phyloP scores from a whole-genome alignment of 2,113 vertebrate genomes.

The Pygoscelis antarcticus region DNA sequence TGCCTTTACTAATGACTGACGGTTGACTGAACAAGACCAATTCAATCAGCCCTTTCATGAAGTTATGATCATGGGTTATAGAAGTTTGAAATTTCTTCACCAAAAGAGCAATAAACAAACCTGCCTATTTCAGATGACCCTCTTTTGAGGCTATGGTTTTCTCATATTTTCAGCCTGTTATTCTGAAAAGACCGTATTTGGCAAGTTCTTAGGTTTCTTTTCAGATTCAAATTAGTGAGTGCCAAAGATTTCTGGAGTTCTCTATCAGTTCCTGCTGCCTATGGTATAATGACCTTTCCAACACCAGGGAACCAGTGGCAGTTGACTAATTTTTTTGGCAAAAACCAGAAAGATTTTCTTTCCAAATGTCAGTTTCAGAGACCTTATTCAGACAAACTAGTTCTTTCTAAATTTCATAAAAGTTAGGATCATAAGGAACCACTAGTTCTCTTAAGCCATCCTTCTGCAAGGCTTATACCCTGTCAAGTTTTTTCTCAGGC shows the following conservation, averaged over 20 bases:
- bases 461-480: not conserved
- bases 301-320: not conserved
- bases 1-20: not conserved
- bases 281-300: not conserved
- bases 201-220: not conserved
- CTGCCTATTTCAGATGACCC: not conserved
- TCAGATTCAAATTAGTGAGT: not conserved
- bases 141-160: not conserved
- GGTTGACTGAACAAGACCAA: not conserved
- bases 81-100: not conserved
- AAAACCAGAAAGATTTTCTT: not conserved
- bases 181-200: not conserved
- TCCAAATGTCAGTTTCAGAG: not conserved
- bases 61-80: not conserved
- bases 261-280: not conserved
- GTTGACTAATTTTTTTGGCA: not conserved
- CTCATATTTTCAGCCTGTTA: not conserved
- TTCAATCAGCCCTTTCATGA: not conserved
- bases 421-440: not conserved
- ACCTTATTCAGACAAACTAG: not conserved
- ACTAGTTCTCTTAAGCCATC: not conserved
- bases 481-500: not conserved
- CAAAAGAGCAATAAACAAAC: not conserved
- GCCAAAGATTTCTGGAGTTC: not conserved
- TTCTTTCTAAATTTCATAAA: not conserved